These are phyloP conservation scores for Chelmon rostratus DNA, from an alignment of 2,797 vertebrate species.

Conservation along the genomic window DNA sequence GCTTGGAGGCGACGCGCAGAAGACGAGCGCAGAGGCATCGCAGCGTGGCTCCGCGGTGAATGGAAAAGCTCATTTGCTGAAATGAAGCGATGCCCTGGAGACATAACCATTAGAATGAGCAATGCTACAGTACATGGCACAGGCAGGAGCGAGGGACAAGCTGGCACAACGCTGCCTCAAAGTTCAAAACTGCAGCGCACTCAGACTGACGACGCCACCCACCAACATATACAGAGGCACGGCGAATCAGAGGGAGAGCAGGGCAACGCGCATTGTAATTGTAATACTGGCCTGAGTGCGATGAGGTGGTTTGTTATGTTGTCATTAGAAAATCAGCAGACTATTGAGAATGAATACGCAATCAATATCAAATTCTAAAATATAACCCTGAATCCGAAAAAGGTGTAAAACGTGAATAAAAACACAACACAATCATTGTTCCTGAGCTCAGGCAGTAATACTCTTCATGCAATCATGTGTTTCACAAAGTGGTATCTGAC, in stretches of 20 bases:
- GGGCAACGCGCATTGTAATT: neutral
- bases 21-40: slow-evolving; percentile 14
- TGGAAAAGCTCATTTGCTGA: slow-evolving; percentile 32
- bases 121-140: slow-evolving; percentile 16
- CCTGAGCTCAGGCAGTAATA: too few species aligned
- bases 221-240: neutral
- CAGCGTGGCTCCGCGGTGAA: slow-evolving; percentile 13
- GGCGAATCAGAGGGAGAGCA: neutral
- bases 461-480: too few species aligned
- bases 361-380: slow-evolving; percentile 8
- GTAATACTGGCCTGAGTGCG: neutral
- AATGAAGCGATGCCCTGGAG: slow-evolving; percentile 26
- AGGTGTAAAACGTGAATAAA: too few species aligned
- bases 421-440: too few species aligned
- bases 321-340: slow-evolving; percentile 8
- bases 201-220: neutral
- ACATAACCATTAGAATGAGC: slow-evolving; percentile 17
- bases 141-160: slow-evolving; percentile 16
- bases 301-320: neutral
- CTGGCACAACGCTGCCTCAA: slow-evolving; percentile 8
- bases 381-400: too few species aligned
- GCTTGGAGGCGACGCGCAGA: neutral
- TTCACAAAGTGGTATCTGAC: too few species aligned
- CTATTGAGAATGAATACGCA: slow-evolving; percentile 5
- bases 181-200: neutral